Base-by-base conservation (phyloP, 2,888 invertebrate genomes). In the Mythimna albipuncta region DNA sequence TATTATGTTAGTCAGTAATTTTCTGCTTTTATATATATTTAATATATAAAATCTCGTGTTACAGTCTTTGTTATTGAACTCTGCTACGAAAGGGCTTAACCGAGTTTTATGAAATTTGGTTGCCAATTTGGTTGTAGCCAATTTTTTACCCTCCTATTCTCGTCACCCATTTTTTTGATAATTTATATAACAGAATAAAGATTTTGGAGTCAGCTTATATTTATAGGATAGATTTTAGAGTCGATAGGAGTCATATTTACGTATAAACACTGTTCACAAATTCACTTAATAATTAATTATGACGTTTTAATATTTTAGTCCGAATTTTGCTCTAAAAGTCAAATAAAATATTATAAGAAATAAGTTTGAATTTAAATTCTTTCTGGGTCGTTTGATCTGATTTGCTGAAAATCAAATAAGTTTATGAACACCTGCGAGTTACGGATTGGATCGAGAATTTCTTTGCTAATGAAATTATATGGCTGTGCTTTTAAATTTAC, bases 391-490 rank as follows among this genome's bases (percentile, higher is more conserved):
- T 72, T 75, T 79, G 26, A 75, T 35, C 41, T 58, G 66, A 75
- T 78, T 80, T 58, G 35, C 65, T 73, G 52, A 61, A 82, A 70
- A 72, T 69, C 76, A 76, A 82, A 79, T 57, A 72, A 70, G 26
- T 82, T 82, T 72, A 72, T 67, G 73, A 83, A 83, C 72, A 82
- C 77, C 80, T 82, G 77, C 63, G 63, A 70, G 50, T 70, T 69
- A 72, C 54, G 35, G 44, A 83, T 73, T 77, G 62, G 58, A 68
- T 70, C 44, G 19, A 50, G 38, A 79, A 55, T 63, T 77, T 72
- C 75, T 66, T 61, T 44, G 50, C 72, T 77, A 73, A 73, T 77
- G 21, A 72, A 72, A 79, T 82, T 72, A 75, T 67, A 63, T 52
- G 19, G 32, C 26, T 38, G 50, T 52, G 47, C 44, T 58, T 58